Percentiles rank a stretch among this genome's conserved stretches.
phyloP scores from a whole-genome alignment of 2,113 vertebrate genomes.

The Myrmecobius fasciatus region DNA sequence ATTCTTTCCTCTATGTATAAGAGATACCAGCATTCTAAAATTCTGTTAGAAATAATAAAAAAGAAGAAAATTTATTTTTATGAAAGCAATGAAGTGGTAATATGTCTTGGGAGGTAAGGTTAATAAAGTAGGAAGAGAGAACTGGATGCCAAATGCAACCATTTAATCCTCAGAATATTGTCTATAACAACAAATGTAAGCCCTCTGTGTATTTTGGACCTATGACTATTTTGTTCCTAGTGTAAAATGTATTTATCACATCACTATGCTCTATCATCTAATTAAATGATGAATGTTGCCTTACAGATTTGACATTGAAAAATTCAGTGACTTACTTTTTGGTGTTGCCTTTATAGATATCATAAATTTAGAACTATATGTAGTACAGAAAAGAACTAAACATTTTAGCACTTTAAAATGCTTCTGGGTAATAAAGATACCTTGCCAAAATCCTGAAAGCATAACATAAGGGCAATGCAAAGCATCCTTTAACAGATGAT shows the following conservation, averaged over 20 bases:
- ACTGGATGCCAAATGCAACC: not conserved
- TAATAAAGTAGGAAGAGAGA: not conserved
- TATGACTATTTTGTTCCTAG: not conserved
- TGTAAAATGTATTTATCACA: not conserved
- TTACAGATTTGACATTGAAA: not conserved
- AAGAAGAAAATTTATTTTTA: not conserved
- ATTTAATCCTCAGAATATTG: not conserved
- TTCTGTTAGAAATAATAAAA: not conserved
- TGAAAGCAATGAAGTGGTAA: not conserved
- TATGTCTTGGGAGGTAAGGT: not conserved
- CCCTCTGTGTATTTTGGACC: not conserved
- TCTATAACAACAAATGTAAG: not conserved
- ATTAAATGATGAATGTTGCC: not conserved
- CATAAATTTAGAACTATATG: not conserved
- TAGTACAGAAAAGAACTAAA: not conserved
- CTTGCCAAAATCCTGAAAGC: not conserved
- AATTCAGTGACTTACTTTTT: not conserved
- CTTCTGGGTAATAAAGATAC: not conserved
- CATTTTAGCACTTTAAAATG: not conserved
- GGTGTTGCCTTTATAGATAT: not conserved
- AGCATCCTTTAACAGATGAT: not conserved
- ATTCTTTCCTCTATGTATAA: not conserved
- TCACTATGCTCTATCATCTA: not conserved
- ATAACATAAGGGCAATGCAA: not conserved
- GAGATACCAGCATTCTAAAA: not conserved